A percentile compares a stretch with the other conserved stretches of the same genome.
These are phyloP conservation scores for Brachyrhaphis roseni DNA, from an alignment of 2,797 vertebrate species.

Conservation along the genomic window DNA sequence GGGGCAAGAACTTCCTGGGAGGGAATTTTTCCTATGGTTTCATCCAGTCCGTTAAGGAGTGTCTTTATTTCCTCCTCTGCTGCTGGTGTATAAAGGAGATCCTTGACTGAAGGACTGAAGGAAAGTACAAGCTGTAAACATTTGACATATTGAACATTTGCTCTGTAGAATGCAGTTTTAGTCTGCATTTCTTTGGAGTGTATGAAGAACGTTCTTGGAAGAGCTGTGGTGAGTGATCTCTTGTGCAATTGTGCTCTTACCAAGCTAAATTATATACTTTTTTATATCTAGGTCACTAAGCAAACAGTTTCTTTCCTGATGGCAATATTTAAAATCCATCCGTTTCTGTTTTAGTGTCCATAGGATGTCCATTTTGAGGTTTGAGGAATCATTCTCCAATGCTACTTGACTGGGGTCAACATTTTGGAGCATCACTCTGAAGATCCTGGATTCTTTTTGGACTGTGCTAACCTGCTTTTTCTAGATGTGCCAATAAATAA, in stretches of 20 bases:
- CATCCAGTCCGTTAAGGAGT: conserved; percentile 83
- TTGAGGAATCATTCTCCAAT: conserved; percentile 43
- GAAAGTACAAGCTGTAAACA: conserved; percentile 38
- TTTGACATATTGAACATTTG: conserved; percentile 27
- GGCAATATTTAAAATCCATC: background rate
- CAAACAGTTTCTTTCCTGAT: background rate
- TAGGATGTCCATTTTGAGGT: conserved; percentile 32
- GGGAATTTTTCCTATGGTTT: conserved; percentile 78
- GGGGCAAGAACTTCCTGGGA: conserved; percentile 73
- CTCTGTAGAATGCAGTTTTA: conserved; percentile 45
- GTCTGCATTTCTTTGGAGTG: conserved; percentile 46
- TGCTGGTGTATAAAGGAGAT: conserved; percentile 93
- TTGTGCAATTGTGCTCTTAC: background rate
- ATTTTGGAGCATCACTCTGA: conserved; percentile 20
- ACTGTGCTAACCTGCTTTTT: conserved; percentile 11
- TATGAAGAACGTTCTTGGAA: conserved; percentile 40
- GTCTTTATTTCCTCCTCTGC: conserved; percentile 89
- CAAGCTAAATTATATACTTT: background rate
- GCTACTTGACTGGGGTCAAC: conserved; percentile 22
- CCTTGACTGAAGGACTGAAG: conserved; percentile 81
- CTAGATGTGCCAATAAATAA: conserved; percentile 58
- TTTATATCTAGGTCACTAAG: background rate
- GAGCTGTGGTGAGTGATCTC: conserved; percentile 53
- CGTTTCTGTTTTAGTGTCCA: conserved; percentile 44
- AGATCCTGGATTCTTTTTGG: conserved; percentile 26